Evolutionary conservation across 2,888 invertebrate species (phyloP).

Genomic region (Acronicta psi): DNA sequence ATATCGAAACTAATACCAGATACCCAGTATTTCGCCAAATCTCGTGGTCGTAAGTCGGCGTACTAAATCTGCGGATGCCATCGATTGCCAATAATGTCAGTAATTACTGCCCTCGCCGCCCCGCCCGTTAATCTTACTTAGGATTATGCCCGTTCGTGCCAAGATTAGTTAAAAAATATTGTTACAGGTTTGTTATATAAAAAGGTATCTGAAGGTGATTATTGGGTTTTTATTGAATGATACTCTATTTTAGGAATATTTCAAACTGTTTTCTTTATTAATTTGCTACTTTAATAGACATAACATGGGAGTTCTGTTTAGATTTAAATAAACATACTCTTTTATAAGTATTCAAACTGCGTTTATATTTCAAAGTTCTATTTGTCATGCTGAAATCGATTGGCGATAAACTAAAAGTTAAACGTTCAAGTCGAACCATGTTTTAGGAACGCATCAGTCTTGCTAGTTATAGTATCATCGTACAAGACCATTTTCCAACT

Average conservation of each 20-base stretch:
- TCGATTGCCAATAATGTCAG: slow-evolving; percentile 84
- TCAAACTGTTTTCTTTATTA: too few species aligned
- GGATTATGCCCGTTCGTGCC: slow-evolving; percentile 65
- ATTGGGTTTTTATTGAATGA: slow-evolving; percentile 15
- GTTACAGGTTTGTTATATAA: slow-evolving; percentile 45
- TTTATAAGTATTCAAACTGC: too few species aligned
- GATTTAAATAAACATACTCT: too few species aligned
- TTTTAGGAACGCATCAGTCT: too few species aligned
- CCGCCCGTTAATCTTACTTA: slow-evolving; percentile 70
- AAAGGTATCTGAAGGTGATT: slow-evolving; percentile 39
- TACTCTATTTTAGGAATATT: background rate
- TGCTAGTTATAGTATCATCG: too few species aligned
- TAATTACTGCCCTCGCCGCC: slow-evolving; percentile 79
- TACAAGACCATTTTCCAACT: too few species aligned
- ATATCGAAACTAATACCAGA: slow-evolving; percentile 13
- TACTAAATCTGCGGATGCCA: slow-evolving; percentile 79
- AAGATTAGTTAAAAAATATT: slow-evolving; percentile 79
- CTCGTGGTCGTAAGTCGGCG: slow-evolving; percentile 60
- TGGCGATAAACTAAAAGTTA: background rate
- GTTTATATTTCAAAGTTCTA: too few species aligned
- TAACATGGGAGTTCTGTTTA: too few species aligned
- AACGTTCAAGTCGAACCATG: too few species aligned
- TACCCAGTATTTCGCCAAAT: slow-evolving; percentile 45
- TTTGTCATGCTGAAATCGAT: background rate
- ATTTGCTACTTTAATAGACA: too few species aligned